phyloP scores from a whole-genome alignment of 2,797 vertebrate species.

The Columba guinea region DNA sequence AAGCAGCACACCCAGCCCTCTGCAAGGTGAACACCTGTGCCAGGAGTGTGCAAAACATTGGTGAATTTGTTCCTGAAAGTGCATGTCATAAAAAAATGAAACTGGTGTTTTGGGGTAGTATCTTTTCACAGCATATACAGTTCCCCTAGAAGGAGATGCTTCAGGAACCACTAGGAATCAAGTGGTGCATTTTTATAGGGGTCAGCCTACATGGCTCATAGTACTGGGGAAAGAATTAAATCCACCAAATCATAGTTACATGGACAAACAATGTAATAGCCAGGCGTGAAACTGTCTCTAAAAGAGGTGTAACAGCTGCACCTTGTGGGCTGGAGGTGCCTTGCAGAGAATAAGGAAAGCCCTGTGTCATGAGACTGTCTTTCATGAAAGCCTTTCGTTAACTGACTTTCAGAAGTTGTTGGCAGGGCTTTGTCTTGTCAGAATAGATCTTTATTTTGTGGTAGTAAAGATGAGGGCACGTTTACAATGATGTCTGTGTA shows the following conservation, averaged over 20 bases:
- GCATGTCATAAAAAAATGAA: neutral
- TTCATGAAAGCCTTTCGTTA: neutral
- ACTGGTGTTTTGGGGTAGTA: neutral
- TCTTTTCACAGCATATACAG: neutral
- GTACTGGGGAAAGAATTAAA: neutral
- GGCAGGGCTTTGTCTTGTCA: neutral
- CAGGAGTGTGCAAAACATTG: too few relatives aligned
- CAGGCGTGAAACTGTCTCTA: neutral
- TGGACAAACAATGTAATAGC: neutral
- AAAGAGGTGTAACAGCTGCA: constrained; percentile 20
- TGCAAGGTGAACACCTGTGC: too few relatives aligned
- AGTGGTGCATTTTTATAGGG: neutral
- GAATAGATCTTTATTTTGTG: neutral
- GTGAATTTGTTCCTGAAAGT: too few relatives aligned
- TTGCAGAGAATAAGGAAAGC: neutral
- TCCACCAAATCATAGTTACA: neutral
- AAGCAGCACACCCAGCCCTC: too few relatives aligned
- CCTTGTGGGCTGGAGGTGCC: constrained; percentile 5
- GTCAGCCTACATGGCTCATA: accelerated
- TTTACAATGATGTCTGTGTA: neutral
- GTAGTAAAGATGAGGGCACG: neutral
- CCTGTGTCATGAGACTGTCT: neutral
- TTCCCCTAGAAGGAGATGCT: neutral
- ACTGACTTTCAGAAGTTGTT: constrained; percentile 5
- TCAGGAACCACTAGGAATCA: neutral